These are phyloP conservation scores for Ameiurus melas DNA, from an alignment of 2,113 vertebrate species.

Conservation along the genomic window DNA sequence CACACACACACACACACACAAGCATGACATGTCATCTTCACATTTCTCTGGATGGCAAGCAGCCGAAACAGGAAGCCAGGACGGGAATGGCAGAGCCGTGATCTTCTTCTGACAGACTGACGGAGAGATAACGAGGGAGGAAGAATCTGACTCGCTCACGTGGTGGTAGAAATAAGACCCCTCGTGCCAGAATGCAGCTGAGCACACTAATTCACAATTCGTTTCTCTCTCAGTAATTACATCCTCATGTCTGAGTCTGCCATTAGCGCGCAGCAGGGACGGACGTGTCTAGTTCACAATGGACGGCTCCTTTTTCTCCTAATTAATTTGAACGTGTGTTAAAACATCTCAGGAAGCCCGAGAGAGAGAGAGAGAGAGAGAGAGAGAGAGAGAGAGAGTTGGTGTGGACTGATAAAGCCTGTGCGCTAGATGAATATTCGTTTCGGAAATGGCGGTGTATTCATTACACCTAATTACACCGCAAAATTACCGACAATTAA, in stretches of 20 bases:
- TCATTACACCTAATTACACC: neutral
- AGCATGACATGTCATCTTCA: neutral
- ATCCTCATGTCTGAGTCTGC: slow-evolving; percentile 35
- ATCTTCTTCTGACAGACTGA: slow-evolving; percentile 43
- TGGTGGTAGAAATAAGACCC: slow-evolving; percentile 8
- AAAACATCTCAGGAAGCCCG: neutral
- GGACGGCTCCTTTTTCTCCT: slow-evolving; percentile 26
- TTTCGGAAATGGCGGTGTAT: neutral
- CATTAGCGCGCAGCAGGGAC: slow-evolving; percentile 42
- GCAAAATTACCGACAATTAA: neutral
- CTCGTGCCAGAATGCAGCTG: slow-evolving; percentile 15
- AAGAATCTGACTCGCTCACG: slow-evolving; percentile 22
- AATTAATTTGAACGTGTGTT: slow-evolving; percentile 34
- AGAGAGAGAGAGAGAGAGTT: neutral
- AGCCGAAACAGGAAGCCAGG: neutral
- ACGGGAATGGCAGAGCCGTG: slow-evolving; percentile 29
- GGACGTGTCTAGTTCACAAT: slow-evolving; percentile 25
- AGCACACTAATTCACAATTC: slow-evolving; percentile 33
- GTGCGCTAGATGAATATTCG: neutral
- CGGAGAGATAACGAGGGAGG: slow-evolving; percentile 49
- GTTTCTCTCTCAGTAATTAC: slow-evolving; percentile 44
- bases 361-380: neutral
- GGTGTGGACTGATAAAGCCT: slow-evolving; percentile 12
- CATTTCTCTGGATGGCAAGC: neutral
- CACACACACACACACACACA: neutral